phyloP scores from a whole-genome alignment of 2,888 invertebrate genomes.

The Cylloceria caligata region DNA sequence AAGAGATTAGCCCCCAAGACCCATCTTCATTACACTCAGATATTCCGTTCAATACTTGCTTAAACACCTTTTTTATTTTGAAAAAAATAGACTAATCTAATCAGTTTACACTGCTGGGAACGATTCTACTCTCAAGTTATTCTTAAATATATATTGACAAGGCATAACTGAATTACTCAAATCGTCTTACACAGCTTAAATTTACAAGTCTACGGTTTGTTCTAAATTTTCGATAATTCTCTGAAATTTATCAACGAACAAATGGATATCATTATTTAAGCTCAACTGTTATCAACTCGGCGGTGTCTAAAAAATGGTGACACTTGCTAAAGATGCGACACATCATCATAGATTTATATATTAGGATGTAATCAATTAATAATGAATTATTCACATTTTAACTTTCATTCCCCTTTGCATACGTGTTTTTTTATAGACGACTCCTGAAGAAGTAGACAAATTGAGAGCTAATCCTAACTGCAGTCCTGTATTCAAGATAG shows the following conservation, averaged over 20 bases:
- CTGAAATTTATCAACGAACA: neutral
- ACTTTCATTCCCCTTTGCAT: neutral
- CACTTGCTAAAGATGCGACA: neutral
- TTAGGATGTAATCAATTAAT: neutral
- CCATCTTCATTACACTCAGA: neutral
- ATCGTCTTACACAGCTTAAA: neutral
- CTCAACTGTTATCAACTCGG: slow-evolving; percentile 29
- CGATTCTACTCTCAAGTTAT: neutral
- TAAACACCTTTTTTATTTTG: neutral
- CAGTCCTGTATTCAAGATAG: slow-evolving; percentile 90
- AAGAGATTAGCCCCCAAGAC: too few species aligned
- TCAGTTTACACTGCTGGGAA: neutral
- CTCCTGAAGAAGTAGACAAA: slow-evolving; percentile 87
- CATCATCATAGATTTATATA: neutral
- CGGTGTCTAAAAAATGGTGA: neutral
- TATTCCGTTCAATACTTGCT: neutral
- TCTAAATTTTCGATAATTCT: neutral
- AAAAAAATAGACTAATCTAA: neutral
- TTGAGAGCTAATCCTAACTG: slow-evolving; percentile 88
- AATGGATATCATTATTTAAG: slow-evolving; percentile 29
- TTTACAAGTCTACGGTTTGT: neutral
- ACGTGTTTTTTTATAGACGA: slow-evolving; percentile 85
- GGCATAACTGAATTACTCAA: neutral
- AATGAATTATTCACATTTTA: neutral
- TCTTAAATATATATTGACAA: neutral